Base-by-base conservation (phyloP, 2,113 vertebrate genomes). In the Equus przewalskii region DNA sequence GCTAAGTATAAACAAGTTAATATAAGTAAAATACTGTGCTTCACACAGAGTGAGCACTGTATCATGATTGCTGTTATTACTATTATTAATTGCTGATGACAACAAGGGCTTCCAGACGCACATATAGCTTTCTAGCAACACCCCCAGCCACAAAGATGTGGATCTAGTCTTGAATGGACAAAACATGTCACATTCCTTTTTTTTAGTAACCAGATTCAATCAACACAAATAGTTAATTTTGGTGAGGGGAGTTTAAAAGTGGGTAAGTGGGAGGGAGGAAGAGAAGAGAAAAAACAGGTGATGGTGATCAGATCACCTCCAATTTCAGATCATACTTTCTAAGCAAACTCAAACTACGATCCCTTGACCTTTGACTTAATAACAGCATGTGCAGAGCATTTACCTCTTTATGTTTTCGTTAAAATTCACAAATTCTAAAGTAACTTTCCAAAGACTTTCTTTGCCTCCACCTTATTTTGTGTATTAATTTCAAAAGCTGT, bases 361-460 rank as follows among this genome's bases (percentile, higher is more conserved):
- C 18, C 26, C 28, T 69, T 84, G 49, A 56, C 14, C 26, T 28
- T 80, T 94, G n/a, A 46, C 16, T 83, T 46, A 82, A 60, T 81
- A 69, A 56, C 12, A 89, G 30, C 79, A 67, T 49, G 5, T 51
- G 3, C 19, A 67, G 30, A 78, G 49, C 24, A 62, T 93, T 89
- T 62, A 65, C 22, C 36, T 89, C 14, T 83, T 82, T 33, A 13
- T 41, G 16, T 79, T 82, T 89, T 64, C 36, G 54, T 92, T 70
- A 96, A 92, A 88, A 51, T 24, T 64, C 33, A 82, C 36, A 93
- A 78, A 79, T 88, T 94, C 21, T 64, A 49, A 62, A 94, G 51
- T 75, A 33, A 91, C 83, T 94, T 91, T 83, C 56, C 21, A 67
- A 95, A 92, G 54, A 24, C 7, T 36, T 78, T 91, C 60, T 70